Evolutionary conservation across 2,888 invertebrate genomes (phyloP), one percentile per base, ranked within the genome.

Genomic region (Macrostomum cliftonense): DNA sequence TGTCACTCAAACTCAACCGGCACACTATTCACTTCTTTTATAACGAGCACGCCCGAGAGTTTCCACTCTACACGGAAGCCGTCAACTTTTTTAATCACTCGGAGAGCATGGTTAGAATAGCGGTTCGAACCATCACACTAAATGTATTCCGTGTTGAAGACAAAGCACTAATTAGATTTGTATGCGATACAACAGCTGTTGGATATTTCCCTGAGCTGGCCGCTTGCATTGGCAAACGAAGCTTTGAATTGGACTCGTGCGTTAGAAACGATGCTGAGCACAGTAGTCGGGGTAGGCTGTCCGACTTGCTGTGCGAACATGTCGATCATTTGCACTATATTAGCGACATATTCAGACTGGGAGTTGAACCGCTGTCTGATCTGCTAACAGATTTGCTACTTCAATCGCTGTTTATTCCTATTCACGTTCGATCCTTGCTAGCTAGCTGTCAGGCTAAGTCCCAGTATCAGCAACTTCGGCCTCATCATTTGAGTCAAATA

Each of bases 1-100:
- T 99, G 47, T 97, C 95, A 60, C 75, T 99, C 50, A 97, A 97
- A 73, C 74, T 99, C 46, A 97, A 97, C 74, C 80, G 83, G 55
- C 89, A 95, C 65, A 99, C 97, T 1, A 91, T 99, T 64, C 95
- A 99, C 71, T 99, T 99, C 74, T 99, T 97, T 74, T 97, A 93
- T 71, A 97, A 95, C 75, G 95, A 28, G 70, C 68, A 68, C 51
- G 95, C 95, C 47, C 88, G 93, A 73, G 97, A 99, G 71, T 97
- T 97, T 73, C 95, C 97, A 7, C 74, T 99, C 16, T 95, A 97
- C 67, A 95, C 95, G 2, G 97, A 97, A 74, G 93, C 93, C 37
- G 89, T 99, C 53, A 95, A 95, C 71, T 93, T 97, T 74, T 97
- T 95, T 73, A 93, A 97, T 70, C 95, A 97, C 71, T 81, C 86